Evolutionary conservation across 2,113 vertebrate species (phyloP), one percentile per base, ranked within the genome.

Genomic region (Corythornis madagascariensis): DNA sequence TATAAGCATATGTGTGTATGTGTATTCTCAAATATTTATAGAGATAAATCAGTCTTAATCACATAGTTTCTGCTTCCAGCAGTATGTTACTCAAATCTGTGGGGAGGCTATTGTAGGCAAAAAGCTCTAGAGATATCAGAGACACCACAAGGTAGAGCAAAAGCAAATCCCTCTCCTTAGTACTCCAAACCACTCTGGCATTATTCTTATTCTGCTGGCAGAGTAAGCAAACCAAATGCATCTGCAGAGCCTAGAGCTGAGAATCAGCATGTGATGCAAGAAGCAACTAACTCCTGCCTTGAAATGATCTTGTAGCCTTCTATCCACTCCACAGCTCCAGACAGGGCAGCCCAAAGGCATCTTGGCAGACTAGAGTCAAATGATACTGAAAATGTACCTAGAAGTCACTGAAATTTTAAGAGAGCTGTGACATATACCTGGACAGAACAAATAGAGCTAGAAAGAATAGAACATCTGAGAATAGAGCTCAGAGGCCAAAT

Each of bases 1-100:
- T 12, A 28, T 5, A 52, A 22, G 21, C 0, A 0, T 18, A 13
- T 17, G 6, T 52, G 4, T 25, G 24, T 60, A 4, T 29, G 2
- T 67, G 48, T 26, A 6, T 90, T 82, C 26, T 18, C 55, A 78
- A 66, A 69, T 35, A 63, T 19, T 55, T 47, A 18, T 1, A 38
- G 26, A 26, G 17, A 53, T 21, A 72, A 82, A 82, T 15, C 42
- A 70, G 5, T 26, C 42, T 52, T 38, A 47, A 45, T 50, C 5
- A 21, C 0, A 0, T 20, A 7, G 52, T 29, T 75, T 50, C 43
- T 83, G 11, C 47, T 87, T n/a, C 33, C 38, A 86, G 33, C 26
- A n/a, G 16, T 50, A 38, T 0, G 0, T 82, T 82, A 76, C 74
- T 85, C 50, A 52, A 9, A 80, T 35, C 52, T 60, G 8, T 20